Evolutionary conservation across 2,797 vertebrate genomes (phyloP), one percentile per base, ranked within the genome.

Genomic region (Chloroceryle inda): DNA sequence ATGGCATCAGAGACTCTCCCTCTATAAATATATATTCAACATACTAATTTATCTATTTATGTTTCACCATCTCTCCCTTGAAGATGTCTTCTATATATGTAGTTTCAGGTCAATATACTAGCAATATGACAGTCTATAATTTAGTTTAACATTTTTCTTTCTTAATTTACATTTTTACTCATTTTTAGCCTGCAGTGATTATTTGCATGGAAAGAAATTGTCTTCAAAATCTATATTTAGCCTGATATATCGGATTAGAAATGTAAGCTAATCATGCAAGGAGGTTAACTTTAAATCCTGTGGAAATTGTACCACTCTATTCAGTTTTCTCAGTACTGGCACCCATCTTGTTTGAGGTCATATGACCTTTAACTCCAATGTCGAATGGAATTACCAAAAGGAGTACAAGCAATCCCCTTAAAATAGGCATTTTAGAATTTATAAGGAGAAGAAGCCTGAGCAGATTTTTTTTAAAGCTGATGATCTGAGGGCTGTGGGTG

Each of bases 151-250:
- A 38, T 44, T 88, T 95, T 95, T 88, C 69, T 90, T 29, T 49
- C 68, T 78, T 83, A 45, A 66, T 92, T 81, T 78, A 82, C 71
- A 55, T 62, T 87, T 87, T 83, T 38, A 35, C 50, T 80, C 11
- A 55, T 83, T 94, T 94, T 80, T 71, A 89, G 64, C 83, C 85
- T 89, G 75, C 66, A 82, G 59, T 49, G 56, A 56, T 93, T 94
- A 89, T 96, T 92, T 94, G 67, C 71, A 62, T 66, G 84, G 78
- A 76, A 86, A 49, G 26, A 93, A 95, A 95, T 93, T 95, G 76
- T 90, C 88, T 96, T 94, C 66, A 67, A 90, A 91, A 73, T 69
- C 90, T 96, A 93, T 96, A 81, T 97, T 97, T 97, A 97, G 94
- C 89, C 73, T 74, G 49, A 55, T 66, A 85, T 89, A 97, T 94